phyloP scores from a whole-genome alignment of 2,797 vertebrate genomes.

The Bovichtus diacanthus region DNA sequence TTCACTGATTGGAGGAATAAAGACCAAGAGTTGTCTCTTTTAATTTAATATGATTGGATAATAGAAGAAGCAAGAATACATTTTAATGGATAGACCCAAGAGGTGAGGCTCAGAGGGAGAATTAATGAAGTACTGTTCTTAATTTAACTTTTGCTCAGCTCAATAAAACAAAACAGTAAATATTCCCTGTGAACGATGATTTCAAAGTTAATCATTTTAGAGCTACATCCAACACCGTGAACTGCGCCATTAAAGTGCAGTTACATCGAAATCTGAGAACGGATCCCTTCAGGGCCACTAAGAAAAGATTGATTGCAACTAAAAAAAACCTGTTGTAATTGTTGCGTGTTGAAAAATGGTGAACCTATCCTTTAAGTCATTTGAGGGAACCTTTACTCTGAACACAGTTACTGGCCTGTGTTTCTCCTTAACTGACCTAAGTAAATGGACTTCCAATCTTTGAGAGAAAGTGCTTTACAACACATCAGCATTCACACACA shows the following conservation, averaged over 20 bases:
- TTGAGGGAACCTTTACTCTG: neutral
- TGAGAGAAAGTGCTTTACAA: too few relatives aligned
- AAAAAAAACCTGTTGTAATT: neutral
- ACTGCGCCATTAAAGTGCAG: neutral
- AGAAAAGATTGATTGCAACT: neutral
- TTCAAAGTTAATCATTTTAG: constrained; percentile 19
- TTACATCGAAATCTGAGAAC: neutral
- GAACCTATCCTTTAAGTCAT: neutral
- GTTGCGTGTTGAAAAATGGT: neutral
- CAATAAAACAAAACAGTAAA: constrained; percentile 23
- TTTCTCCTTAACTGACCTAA: neutral
- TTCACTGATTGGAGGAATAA: constrained; percentile 18
- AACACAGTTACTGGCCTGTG: neutral
- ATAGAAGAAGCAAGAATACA: neutral
- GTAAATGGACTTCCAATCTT: too few relatives aligned
- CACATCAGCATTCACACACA: too few relatives aligned
- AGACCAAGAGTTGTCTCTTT: constrained; percentile 1
- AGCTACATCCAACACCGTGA: neutral
- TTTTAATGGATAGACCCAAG: constrained; percentile 10
- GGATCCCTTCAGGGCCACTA: neutral
- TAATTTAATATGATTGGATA: constrained; percentile 6
- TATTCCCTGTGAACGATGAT: constrained; percentile 2
- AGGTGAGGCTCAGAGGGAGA: neutral
- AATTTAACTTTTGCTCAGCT: constrained; percentile 7
- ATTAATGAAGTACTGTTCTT: constrained; percentile 11